Evolutionary conservation across 2,797 vertebrate species (phyloP), one percentile per base, ranked within the genome.

Genomic region (Phaenicophaeus curvirostris): DNA sequence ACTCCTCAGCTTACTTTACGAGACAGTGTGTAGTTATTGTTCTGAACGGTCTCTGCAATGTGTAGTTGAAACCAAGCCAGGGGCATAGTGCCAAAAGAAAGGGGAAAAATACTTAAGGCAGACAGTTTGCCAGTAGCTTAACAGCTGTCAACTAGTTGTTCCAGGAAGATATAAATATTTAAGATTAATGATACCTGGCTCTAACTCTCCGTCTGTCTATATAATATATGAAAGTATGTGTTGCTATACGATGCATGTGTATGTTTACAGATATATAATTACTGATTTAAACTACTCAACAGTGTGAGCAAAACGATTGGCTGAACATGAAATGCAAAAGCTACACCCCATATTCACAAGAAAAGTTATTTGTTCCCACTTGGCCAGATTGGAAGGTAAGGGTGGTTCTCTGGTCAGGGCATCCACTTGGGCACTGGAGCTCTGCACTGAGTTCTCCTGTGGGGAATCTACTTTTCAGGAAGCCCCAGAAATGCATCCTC

Each of bases 101-200:
- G 62, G 90, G 59, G 68, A 16, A 53, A 77, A 89, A 83, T 59
- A 55, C 72, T 86, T 66, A 18, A 89, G 74, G 66, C 73, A 85
- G 91, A 68, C 84, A 80, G 63, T 74, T 91, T 93, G 75, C 89
- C 85, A 91, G 87, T 89, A 92, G 89, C 95, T 94, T 73, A 93
- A 87, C 93, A 96, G 93, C 91, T 96, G 95, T 93, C 93, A 94
- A 81, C 91, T 87, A 35, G 39, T 63, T 90, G 72, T 77, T 95
- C 72, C 75, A 92, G 86, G 89, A 94, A 87, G 65, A 80, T 76
- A 91, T 67, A 95, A 92, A 92, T 67, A 85, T 91, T 73, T 76
- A 91, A 94, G 93, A 89, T 85, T 94, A 90, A 86, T 51, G 63
- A 89, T 79, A 94, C 81, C 84, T 82, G 82, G 87, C 71, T 74